Evolutionary conservation across 2,113 vertebrate genomes (phyloP).

Genomic region (Hyaena hyaena): DNA sequence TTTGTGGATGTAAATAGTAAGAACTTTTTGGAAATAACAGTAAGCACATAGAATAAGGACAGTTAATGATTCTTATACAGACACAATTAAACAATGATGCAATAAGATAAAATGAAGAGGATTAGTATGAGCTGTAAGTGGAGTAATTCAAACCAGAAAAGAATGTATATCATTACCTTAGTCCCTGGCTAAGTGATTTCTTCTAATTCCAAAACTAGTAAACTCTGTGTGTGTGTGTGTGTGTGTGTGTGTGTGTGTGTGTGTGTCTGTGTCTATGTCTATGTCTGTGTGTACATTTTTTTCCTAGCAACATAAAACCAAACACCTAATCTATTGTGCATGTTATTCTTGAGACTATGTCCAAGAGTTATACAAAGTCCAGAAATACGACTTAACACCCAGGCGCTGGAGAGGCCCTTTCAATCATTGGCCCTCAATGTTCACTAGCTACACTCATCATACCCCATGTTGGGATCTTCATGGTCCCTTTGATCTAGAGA

Average conservation of each 20-base stretch:
- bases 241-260: neutral
- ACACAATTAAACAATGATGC: conserved; percentile 6
- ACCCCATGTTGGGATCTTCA: neutral
- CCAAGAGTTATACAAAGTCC: neutral
- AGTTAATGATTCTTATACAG: neutral
- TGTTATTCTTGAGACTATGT: neutral
- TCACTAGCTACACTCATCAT: neutral
- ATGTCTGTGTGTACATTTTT: neutral
- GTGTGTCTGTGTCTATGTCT: neutral
- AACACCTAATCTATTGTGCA: neutral
- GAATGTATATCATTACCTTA: neutral
- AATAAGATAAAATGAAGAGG: neutral
- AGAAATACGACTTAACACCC: neutral
- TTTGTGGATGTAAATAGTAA: neutral
- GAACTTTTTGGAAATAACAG: neutral
- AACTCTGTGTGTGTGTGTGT: neutral
- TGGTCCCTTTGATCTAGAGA: neutral
- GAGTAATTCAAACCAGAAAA: neutral
- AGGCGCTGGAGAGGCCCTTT: neutral
- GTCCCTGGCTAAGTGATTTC: neutral
- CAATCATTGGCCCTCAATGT: neutral
- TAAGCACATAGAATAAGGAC: neutral
- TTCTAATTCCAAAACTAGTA: neutral
- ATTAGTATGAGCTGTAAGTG: neutral
- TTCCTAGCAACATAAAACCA: neutral